These are phyloP conservation scores for Anoplophora glabripennis DNA, from an alignment of 1,140 invertebrate genomes.

Conservation along the genomic window DNA sequence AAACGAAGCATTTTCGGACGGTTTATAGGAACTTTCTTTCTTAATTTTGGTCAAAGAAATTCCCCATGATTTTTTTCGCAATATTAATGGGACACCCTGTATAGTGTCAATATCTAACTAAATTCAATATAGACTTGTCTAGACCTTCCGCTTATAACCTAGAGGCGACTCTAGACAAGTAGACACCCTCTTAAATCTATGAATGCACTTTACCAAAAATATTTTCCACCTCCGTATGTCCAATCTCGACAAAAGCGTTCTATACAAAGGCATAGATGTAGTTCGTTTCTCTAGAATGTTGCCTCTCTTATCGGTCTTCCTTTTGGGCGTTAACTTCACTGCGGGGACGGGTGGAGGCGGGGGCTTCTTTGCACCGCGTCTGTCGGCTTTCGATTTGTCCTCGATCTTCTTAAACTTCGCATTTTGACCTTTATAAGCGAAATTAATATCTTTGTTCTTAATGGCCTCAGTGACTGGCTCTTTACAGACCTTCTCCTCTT, in stretches of 20 bases:
- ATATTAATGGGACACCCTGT: too few relatives aligned
- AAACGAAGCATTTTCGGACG: too few relatives aligned
- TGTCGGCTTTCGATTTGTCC: not conserved
- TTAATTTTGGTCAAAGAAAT: too few relatives aligned
- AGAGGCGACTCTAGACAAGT: too few relatives aligned
- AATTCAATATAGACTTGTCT: too few relatives aligned
- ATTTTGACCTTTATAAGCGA: not conserved
- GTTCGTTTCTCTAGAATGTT: not conserved
- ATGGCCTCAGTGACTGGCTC: not conserved
- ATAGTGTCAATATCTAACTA: too few relatives aligned
- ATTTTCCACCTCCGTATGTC: slow-evolving; percentile 5
- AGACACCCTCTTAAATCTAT: too few relatives aligned
- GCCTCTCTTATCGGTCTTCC: slow-evolving; percentile 11
- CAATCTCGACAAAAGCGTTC: not conserved
- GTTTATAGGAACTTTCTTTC: too few relatives aligned
- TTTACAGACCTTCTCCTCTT: slow-evolving; percentile 7
- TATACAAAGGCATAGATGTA: not conserved
- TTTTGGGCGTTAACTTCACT: slow-evolving; percentile 1
- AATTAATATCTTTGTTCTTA: not conserved
- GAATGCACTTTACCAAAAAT: slow-evolving; percentile 10
- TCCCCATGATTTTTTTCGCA: too few relatives aligned
- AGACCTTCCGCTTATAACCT: too few relatives aligned
- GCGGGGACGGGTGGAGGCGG: too few relatives aligned
- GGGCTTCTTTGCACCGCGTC: not conserved
- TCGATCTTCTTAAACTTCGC: not conserved